These are phyloP conservation scores for Acestrorhynchus altus DNA, from an alignment of 2,797 vertebrate species.

Conservation along the genomic window DNA sequence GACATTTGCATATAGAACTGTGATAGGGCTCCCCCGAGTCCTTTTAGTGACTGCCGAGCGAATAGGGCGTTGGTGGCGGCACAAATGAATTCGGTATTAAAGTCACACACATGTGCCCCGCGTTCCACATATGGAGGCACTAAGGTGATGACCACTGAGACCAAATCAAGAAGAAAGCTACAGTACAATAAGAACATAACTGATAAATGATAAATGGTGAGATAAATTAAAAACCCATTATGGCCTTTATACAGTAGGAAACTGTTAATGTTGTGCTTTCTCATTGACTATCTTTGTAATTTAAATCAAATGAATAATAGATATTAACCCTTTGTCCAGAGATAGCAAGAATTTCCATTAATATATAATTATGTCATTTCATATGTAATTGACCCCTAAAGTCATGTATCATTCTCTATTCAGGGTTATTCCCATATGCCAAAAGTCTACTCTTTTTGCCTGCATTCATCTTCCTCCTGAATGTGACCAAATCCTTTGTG, in stretches of 20 bases:
- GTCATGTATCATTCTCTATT: background rate
- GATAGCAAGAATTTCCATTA: background rate
- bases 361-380: background rate
- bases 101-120: conserved; percentile 85
- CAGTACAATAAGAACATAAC: conserved; percentile 36
- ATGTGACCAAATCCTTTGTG: no score
- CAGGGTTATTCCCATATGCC: no score
- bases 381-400: background rate
- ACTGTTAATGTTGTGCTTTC: conserved; percentile 24
- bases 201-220: conserved; percentile 36
- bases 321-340: background rate
- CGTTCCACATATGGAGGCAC: conserved; percentile 63
- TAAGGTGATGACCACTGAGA: conserved; percentile 72
- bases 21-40: conserved; percentile 97
- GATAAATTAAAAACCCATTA: conserved; percentile 38
- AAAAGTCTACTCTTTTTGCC: no score
- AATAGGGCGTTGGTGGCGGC: conserved; percentile 89
- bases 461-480: no score
- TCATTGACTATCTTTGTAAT: conserved; percentile 23
- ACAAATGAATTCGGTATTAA: conserved; percentile 99
- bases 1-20: conserved; percentile 99
- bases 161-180: conserved; percentile 53
- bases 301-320: conserved; percentile 27
- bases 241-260: conserved; percentile 8
- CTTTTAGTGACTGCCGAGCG: conserved; percentile 94